Conservation (phyloP, 2,797 vertebrate genomes). For the Mus caroli region DNA sequence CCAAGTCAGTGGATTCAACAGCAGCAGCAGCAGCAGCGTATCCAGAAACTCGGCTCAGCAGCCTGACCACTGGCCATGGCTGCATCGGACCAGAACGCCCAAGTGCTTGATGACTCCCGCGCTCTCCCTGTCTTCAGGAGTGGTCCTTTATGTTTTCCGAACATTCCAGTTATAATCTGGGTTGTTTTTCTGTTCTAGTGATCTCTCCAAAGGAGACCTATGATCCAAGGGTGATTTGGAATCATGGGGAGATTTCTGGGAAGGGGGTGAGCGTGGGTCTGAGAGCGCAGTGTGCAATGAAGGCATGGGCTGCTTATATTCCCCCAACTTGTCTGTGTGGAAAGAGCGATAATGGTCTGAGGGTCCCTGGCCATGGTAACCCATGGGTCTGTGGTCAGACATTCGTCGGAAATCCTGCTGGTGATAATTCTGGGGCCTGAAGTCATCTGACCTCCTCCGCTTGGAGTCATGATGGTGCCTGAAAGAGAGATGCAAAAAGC, state of each 20-base stretch:
- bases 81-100: conserved; percentile 80
- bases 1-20: conserved; percentile 83
- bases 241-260: conserved; percentile 97
- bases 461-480: conserved; percentile 96
- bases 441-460: conserved; percentile 95
- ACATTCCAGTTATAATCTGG: conserved; percentile 96
- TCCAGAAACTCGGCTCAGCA: conserved; percentile 83
- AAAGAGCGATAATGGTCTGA: conserved; percentile 96
- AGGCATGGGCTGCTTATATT: conserved; percentile 92
- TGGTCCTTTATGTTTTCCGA: conserved; percentile 92
- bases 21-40: conserved; percentile 90
- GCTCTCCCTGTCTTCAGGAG: background rate
- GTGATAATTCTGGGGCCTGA: conserved; percentile 93
- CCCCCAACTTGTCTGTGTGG: conserved; percentile 92
- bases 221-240: conserved; percentile 91
- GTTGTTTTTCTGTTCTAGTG: conserved; percentile 92
- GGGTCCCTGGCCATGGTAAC: conserved; percentile 92
- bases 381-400: conserved; percentile 94
- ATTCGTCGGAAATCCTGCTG: conserved; percentile 96
- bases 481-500: background rate
- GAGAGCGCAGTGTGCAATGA: conserved; percentile 88
- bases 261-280: conserved; percentile 96
- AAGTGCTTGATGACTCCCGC: conserved; percentile 23
- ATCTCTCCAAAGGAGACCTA: conserved; percentile 94
- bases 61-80: conserved; percentile 76